Base-by-base conservation (phyloP, 2,797 vertebrate species). In the Pseudomugil gertrudae region DNA sequence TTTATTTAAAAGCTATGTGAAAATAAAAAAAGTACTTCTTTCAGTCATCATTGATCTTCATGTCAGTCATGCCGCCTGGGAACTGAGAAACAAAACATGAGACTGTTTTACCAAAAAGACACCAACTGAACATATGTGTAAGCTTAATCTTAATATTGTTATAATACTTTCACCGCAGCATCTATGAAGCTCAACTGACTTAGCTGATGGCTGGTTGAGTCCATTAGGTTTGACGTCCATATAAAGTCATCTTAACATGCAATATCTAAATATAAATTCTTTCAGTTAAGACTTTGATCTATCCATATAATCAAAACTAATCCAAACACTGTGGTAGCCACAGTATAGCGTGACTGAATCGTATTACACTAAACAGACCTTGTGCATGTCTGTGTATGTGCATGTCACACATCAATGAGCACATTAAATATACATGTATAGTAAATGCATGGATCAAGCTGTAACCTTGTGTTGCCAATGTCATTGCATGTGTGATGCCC, bases 201-300 rank as follows among this genome's bases (percentile, higher is more conserved):
- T 38, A 9, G 35, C 33, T 3, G 15, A 62, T 38, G 61, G 43
- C 35, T 47, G 36, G 33, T 56, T 48, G 55, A 32, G 13, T 72
- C 76, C 83, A 81, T 86, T 74, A 69, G 74, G 47, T 65, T 79
- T 40, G 35, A 79, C 67, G 66, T 63, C 81, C 86, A 74, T 80
- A 85, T 88, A 83, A 76, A 82, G 81, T 13, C 60, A 23, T 85
- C 76, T 84, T 81, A 84, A 79, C 57, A 70, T 83, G 36, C 61
- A 62, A 63, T 63, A 66, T 79, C 81, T 80, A 85, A 83, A 84
- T 83, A 63, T 55, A 78, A 88, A 78, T 87, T 65, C 71, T 80
- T 81, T 88, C 73, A 73, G 63, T 84, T 87, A 87, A 89, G 76
- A 83, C 83, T 65, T 69, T 88, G 86, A 90, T 84, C 84, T 72